These are phyloP conservation scores for Neoascia interrupta DNA, from an alignment of 2,888 invertebrate species.

Conservation along the genomic window DNA sequence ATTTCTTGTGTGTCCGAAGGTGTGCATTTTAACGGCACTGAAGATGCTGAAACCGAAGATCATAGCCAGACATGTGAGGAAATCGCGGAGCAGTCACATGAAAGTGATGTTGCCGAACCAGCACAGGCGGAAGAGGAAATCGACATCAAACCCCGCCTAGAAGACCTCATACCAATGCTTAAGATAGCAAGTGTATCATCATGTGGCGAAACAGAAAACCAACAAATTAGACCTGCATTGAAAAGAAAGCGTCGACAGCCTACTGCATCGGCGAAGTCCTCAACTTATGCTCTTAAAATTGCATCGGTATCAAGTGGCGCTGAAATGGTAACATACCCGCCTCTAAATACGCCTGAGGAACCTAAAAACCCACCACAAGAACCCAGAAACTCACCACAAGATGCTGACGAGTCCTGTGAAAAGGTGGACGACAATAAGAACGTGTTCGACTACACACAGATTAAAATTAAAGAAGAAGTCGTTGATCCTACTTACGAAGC, in stretches of 20 bases:
- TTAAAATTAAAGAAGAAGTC: conserved; percentile 53
- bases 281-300: conserved; percentile 33
- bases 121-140: conserved; percentile 45
- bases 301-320: conserved; percentile 38
- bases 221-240: background rate
- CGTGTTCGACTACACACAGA: conserved; percentile 35
- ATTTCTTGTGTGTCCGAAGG: conserved; percentile 73
- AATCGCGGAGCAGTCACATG: background rate
- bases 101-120: background rate
- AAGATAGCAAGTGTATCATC: conserved; percentile 75
- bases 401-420: conserved; percentile 3
- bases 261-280: background rate
- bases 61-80: background rate
- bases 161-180: conserved; percentile 75
- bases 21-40: conserved; percentile 68
- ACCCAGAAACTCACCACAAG: no score
- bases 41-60: conserved; percentile 3
- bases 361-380: no score
- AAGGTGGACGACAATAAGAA: conserved; percentile 33
- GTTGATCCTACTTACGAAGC: conserved; percentile 29
- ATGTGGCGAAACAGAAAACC: conserved; percentile 69
- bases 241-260: conserved; percentile 8
- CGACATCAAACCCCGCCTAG: conserved; percentile 76
- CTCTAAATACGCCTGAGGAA: conserved; percentile 22
- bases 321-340: conserved; percentile 28